Evolutionary conservation across 2,113 vertebrate species (phyloP).

Genomic region (Trichomycterus rosablanca): DNA sequence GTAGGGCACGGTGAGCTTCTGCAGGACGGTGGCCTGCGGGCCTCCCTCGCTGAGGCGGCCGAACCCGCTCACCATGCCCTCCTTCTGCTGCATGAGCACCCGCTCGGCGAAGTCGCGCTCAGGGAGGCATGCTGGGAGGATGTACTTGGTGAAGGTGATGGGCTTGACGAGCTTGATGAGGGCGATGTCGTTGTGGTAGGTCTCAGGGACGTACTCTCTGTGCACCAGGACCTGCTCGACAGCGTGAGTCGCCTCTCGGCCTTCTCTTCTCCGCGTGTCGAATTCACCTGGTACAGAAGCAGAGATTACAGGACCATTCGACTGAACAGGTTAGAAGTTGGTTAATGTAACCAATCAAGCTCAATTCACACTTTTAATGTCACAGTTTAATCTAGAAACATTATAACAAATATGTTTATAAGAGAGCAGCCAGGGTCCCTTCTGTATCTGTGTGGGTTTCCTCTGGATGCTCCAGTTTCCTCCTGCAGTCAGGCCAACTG

Average conservation of each 20-base stretch:
- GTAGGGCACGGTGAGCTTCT: constrained; percentile 78
- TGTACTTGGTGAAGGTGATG: constrained; percentile 67
- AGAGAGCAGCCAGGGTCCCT: too few species aligned
- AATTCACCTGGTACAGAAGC: constrained; percentile 72
- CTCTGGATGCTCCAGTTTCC: too few species aligned
- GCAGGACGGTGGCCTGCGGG: constrained; percentile 61
- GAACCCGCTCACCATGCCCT: constrained; percentile 81
- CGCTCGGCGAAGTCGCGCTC: constrained; percentile 78
- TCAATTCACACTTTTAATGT: too few species aligned
- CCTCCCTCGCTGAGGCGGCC: constrained; percentile 74
- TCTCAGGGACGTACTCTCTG: constrained; percentile 55
- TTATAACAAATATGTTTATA: too few species aligned
- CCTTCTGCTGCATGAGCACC: constrained; percentile 73
- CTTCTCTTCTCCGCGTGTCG: constrained; percentile 59
- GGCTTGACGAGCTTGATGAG: constrained; percentile 77
- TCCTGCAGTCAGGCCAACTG: too few species aligned
- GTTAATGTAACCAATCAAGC: too few species aligned
- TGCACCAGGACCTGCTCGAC: constrained; percentile 73
- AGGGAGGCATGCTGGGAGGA: constrained; percentile 83
- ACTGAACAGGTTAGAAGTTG: too few species aligned
- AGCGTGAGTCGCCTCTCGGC: constrained; percentile 53
- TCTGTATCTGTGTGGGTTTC: too few species aligned
- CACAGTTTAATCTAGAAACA: too few species aligned
- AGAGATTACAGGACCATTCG: too few species aligned
- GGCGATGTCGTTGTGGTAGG: constrained; percentile 84